Evolutionary conservation across 2,797 vertebrate genomes (phyloP).

Genomic region (Molossus alvarezi): DNA sequence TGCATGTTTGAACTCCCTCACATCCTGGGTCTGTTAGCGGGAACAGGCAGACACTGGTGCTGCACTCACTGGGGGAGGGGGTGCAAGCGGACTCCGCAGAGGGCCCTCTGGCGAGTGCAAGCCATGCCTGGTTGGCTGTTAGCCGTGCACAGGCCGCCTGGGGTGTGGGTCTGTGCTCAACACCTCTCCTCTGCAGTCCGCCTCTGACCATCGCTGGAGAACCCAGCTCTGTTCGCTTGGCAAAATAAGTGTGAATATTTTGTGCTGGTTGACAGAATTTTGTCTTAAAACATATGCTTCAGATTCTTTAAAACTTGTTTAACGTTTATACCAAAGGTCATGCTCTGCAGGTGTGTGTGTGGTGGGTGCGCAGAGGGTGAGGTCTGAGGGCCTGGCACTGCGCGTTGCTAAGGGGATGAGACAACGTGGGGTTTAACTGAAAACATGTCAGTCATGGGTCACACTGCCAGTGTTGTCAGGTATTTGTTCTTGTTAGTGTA

Average conservation of each 20-base stretch:
- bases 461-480: constrained; percentile 92
- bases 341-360: constrained; percentile 28
- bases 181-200: background rate
- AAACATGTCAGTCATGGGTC: constrained; percentile 86
- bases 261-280: constrained; percentile 53
- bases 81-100: accelerated
- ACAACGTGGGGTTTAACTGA: constrained; percentile 76
- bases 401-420: constrained; percentile 70
- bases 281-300: constrained; percentile 44
- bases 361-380: constrained; percentile 14
- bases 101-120: background rate
- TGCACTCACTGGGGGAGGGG: background rate
- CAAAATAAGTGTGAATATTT: constrained; percentile 8
- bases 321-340: constrained; percentile 86
- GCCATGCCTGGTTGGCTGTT: background rate
- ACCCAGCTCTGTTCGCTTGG: background rate
- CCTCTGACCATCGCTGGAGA: background rate
- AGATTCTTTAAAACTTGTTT: constrained; percentile 15
- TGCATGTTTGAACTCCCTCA: background rate
- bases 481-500: constrained; percentile 94
- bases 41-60: accelerated
- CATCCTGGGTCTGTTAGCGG: background rate
- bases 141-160: background rate
- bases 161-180: accelerated
- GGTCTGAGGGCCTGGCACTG: background rate